Evolutionary conservation across 2,113 vertebrate species (phyloP).

Genomic region (Anhinga rufa): DNA sequence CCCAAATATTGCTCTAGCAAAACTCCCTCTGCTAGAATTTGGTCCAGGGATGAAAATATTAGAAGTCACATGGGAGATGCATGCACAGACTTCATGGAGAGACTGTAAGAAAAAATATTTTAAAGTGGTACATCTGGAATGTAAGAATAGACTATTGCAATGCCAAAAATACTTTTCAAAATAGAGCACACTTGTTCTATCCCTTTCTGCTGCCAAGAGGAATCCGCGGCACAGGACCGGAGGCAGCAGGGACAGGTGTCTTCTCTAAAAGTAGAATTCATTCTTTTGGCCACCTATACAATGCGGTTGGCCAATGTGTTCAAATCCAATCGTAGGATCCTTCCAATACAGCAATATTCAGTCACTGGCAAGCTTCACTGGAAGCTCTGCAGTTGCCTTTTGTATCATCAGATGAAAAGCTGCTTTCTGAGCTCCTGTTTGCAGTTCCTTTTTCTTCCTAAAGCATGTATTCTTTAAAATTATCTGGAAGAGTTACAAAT

Average conservation of each 20-base stretch:
- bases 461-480: neutral
- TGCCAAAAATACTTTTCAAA: slow-evolving; percentile 27
- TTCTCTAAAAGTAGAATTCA: slow-evolving; percentile 47
- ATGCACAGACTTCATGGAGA: neutral
- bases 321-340: neutral
- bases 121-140: slow-evolving; percentile 1
- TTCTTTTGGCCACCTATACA: slow-evolving; percentile 36
- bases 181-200: neutral
- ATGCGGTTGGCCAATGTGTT: neutral
- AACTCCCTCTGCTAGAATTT: neutral
- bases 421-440: neutral
- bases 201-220: slow-evolving; percentile 14
- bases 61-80: neutral
- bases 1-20: neutral
- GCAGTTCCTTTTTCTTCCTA: neutral
- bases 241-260: slow-evolving; percentile 52
- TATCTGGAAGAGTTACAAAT: slow-evolving; percentile 20
- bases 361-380: neutral
- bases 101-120: neutral
- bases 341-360: slow-evolving; percentile 21
- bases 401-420: neutral
- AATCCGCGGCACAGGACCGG: neutral
- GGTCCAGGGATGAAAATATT: neutral
- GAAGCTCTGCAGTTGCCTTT: neutral
- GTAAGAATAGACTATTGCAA: neutral